These are phyloP conservation scores for Rhipidura dahli DNA, from an alignment of 2,113 vertebrate species.

Conservation along the genomic window DNA sequence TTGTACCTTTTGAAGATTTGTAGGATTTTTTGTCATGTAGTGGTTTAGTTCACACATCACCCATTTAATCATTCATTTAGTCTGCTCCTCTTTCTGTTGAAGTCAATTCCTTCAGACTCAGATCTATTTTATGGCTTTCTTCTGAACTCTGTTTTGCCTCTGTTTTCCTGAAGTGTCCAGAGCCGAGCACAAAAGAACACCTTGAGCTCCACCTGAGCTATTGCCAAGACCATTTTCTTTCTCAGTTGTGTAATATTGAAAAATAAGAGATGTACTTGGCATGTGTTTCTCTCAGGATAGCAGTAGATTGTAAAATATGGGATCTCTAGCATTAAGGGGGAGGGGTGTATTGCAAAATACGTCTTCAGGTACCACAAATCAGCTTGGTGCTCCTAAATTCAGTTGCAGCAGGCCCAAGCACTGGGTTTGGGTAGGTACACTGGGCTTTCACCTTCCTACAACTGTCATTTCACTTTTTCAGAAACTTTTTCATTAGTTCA, in stretches of 20 bases:
- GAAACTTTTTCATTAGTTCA: neutral
- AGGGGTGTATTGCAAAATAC: neutral
- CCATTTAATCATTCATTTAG: neutral
- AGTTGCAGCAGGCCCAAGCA: neutral
- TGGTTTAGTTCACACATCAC: neutral
- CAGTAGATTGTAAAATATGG: neutral
- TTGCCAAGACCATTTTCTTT: neutral
- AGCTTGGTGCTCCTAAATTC: neutral
- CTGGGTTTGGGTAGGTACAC: neutral
- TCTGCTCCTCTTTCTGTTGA: neutral
- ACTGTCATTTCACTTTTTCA: neutral
- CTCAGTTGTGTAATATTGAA: neutral
- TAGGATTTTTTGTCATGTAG: neutral
- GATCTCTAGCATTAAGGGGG: neutral
- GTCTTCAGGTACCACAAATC: neutral
- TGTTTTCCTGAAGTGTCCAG: neutral
- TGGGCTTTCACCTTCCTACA: neutral
- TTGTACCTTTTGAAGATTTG: slow-evolving; percentile 4
- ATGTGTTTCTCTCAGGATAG: neutral
- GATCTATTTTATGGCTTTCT: neutral
- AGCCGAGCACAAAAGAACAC: neutral
- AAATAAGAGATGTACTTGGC: neutral
- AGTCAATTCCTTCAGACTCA: neutral
- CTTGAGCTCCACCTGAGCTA: neutral
- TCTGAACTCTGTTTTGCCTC: neutral